Percentiles rank a stretch among this genome's conserved stretches.
phyloP scores from a whole-genome alignment of 2,113 vertebrate genomes.

The Callipepla californica region DNA sequence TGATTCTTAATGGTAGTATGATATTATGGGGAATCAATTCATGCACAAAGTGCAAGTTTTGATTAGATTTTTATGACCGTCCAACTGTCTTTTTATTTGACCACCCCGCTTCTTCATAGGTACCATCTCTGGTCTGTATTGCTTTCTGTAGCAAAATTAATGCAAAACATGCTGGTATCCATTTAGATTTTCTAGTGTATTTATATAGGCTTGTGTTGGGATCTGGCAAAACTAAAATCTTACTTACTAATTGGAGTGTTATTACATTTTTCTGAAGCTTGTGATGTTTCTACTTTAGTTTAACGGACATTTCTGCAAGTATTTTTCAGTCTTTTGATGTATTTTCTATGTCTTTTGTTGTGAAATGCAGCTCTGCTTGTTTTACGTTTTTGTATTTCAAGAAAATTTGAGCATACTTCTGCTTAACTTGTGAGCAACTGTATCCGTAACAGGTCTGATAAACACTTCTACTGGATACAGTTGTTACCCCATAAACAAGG shows the following conservation, averaged over 20 bases:
- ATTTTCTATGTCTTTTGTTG: not conserved
- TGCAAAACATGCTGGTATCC: not conserved
- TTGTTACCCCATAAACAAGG: slow-evolving; percentile 70
- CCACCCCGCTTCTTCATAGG: not conserved
- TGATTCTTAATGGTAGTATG: not conserved
- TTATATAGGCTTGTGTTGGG: not conserved
- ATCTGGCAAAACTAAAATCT: not conserved
- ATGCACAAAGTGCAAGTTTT: not conserved
- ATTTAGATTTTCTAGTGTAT: not conserved
- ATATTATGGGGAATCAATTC: not conserved
- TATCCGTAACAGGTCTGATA: slow-evolving; percentile 57
- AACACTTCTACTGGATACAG: slow-evolving; percentile 62
- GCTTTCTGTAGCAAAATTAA: slow-evolving; percentile 1
- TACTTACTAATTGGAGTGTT: not conserved
- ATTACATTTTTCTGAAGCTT: not conserved
- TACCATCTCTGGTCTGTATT: not conserved
- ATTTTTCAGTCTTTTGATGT: not conserved
- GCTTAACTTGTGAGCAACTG: slow-evolving; percentile 41
- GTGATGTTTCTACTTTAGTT: not conserved
- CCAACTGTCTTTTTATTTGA: not conserved
- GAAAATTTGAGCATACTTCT: slow-evolving; percentile 12
- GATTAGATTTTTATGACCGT: not conserved
- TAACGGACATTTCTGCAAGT: not conserved
- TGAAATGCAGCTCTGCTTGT: not conserved
- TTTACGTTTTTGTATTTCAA: not conserved